A percentile compares a stretch with the other conserved stretches of the same genome.
These are phyloP conservation scores for Criorhina ranunculi DNA, from an alignment of 2,888 invertebrate species.

Conservation along the genomic window DNA sequence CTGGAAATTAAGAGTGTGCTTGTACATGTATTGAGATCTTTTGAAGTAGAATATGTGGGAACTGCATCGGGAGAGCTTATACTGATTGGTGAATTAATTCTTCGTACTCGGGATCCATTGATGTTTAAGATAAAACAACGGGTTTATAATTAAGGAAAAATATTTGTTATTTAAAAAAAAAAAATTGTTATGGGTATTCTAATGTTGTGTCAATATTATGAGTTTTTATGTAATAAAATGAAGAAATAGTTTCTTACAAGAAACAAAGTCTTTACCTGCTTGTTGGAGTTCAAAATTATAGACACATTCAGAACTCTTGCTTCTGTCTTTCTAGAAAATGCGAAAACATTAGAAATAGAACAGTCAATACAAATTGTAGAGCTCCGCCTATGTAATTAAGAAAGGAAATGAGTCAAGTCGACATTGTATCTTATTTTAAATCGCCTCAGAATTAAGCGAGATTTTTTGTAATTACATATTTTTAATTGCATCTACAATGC, in stretches of 20 bases:
- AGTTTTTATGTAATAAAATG: constrained; percentile 1
- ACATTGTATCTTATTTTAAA: constrained; percentile 1
- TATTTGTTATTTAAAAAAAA: neutral
- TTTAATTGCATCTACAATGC: constrained; percentile 19
- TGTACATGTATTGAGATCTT: constrained; percentile 82
- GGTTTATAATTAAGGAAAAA: constrained; percentile 65
- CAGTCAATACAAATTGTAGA: neutral
- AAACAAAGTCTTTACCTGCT: neutral
- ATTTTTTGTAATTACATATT: neutral
- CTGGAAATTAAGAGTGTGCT: constrained; percentile 83
- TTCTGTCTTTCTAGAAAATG: no score
- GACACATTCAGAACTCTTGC: no score
- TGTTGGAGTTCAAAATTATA: neutral
- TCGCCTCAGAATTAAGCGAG: neutral
- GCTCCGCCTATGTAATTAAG: no score
- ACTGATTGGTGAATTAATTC: constrained; percentile 82
- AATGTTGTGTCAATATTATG: neutral
- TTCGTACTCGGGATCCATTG: constrained; percentile 83
- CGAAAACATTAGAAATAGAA: neutral
- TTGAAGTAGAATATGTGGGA: constrained; percentile 80
- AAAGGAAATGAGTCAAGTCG: constrained; percentile 28
- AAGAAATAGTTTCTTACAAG: neutral
- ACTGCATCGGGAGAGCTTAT: constrained; percentile 79
- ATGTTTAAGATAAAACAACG: constrained; percentile 82
- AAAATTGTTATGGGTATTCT: neutral